A percentile compares a stretch with the other conserved stretches of the same genome.
Evolutionary conservation across 1,140 invertebrate species (phyloP).

Genomic region (Tetragnatha versicolor): DNA sequence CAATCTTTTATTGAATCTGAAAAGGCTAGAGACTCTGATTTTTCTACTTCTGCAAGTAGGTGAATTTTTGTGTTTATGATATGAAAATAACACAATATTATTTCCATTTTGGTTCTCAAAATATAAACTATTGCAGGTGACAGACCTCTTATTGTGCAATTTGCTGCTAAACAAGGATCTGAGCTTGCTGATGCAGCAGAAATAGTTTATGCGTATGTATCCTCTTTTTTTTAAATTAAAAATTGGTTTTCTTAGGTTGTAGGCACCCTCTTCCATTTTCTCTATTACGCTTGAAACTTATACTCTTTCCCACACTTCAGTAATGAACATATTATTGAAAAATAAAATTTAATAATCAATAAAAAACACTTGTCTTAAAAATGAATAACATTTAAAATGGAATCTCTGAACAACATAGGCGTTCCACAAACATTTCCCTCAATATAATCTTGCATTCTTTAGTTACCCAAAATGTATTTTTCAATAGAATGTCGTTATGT

Average conservation of each 20-base stretch:
- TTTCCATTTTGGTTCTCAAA: background rate
- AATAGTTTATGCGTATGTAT: constrained; percentile 77
- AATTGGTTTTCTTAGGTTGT: background rate
- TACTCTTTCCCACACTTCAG: background rate
- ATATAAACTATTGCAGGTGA: constrained; percentile 66
- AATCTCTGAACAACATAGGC: no score
- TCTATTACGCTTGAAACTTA: constrained; percentile 18
- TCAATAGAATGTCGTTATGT: no score
- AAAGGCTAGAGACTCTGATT: constrained; percentile 88
- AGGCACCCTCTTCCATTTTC: background rate
- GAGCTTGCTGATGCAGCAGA: constrained; percentile 87
- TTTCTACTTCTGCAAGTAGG: constrained; percentile 76
- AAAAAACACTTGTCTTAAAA: no score
- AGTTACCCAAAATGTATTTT: no score
- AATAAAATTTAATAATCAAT: no score
- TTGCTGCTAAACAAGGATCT: constrained; percentile 84
- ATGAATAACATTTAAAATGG: no score
- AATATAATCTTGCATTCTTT: no score
- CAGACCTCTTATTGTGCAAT: constrained; percentile 88
- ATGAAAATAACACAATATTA: background rate
- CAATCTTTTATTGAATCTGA: constrained; percentile 89
- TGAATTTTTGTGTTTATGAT: constrained; percentile 46
- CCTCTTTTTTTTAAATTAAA: constrained; percentile 2
- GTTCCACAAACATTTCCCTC: no score
- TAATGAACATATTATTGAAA: background rate